Evolutionary conservation across 2,113 vertebrate genomes (phyloP).

Genomic region (Entomyzon cyanotis): DNA sequence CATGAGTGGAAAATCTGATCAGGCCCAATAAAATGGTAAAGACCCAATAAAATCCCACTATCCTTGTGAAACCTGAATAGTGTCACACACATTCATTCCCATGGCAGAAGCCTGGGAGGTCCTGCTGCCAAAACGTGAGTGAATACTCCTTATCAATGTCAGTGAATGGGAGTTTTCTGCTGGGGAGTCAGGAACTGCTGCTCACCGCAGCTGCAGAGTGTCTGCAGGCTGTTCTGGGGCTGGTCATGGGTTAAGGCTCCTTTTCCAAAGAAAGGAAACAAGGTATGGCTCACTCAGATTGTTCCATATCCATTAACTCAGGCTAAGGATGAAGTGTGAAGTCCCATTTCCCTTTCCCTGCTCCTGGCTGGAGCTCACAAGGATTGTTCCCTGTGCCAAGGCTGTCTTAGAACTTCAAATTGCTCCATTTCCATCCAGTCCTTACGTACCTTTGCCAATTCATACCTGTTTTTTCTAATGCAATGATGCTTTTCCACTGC

Average conservation of each 20-base stretch:
- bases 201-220: not conserved
- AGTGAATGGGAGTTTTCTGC: not conserved
- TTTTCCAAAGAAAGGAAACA: not conserved
- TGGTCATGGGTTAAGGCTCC: not conserved
- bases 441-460: not conserved
- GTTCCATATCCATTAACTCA: not conserved
- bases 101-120: not conserved
- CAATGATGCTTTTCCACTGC: not conserved
- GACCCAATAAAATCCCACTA: not conserved
- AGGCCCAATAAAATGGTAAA: not conserved
- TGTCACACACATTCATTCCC: rapidly evolving
- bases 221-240: not conserved
- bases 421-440: not conserved
- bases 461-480: not conserved
- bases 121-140: not conserved
- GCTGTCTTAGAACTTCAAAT: not conserved
- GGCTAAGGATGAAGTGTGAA: not conserved
- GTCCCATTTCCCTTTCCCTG: not conserved
- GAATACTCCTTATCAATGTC: not conserved
- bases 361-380: not conserved
- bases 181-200: not conserved
- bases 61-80: not conserved
- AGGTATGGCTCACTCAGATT: not conserved
- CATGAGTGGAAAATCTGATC: not conserved
- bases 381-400: not conserved